These are phyloP conservation scores for Scaptomyza cyrtandrae DNA, from an alignment of 2,888 invertebrate species.

Conservation along the genomic window DNA sequence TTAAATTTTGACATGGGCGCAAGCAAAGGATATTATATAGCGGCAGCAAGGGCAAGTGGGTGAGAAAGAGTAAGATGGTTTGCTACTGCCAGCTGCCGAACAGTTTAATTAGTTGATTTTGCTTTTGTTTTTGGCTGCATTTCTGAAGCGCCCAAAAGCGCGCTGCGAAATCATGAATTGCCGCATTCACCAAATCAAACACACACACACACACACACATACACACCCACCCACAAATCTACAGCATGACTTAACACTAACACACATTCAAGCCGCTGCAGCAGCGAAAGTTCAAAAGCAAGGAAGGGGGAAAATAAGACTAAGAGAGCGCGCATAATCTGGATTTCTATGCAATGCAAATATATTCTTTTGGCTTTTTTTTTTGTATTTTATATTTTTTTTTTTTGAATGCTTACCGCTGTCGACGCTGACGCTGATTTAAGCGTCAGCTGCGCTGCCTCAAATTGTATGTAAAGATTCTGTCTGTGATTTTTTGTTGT, in stretches of 20 bases:
- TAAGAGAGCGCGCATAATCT: slow-evolving; percentile 22
- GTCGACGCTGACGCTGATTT: slow-evolving; percentile 25
- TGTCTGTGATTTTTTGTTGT: slow-evolving; percentile 37
- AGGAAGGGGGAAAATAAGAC: background rate
- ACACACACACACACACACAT: slow-evolving; percentile 15
- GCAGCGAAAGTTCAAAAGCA: slow-evolving; percentile 14
- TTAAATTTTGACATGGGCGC: slow-evolving; percentile 46
- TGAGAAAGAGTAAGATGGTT: background rate
- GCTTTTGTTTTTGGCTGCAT: slow-evolving; percentile 17
- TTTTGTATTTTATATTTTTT: slow-evolving; percentile 8
- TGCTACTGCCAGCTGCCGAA: slow-evolving; percentile 45
- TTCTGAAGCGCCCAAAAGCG: slow-evolving; percentile 56
- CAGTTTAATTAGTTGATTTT: slow-evolving; percentile 56
- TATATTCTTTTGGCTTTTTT: slow-evolving; percentile 8
- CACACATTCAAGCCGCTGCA: slow-evolving; percentile 15
- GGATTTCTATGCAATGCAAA: slow-evolving; percentile 46
- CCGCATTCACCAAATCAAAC: slow-evolving; percentile 31
- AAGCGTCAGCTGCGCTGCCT: slow-evolving; percentile 31
- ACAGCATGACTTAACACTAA: slow-evolving; percentile 24
- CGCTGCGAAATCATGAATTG: slow-evolving; percentile 51
- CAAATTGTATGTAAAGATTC: slow-evolving; percentile 7
- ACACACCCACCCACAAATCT: slow-evolving; percentile 2
- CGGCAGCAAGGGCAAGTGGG: background rate
- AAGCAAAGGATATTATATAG: slow-evolving; percentile 36
- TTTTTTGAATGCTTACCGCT: slow-evolving; percentile 44